Evolutionary conservation across 2,888 invertebrate species (phyloP).

Genomic region (Caenorhabditis sulstoni): DNA sequence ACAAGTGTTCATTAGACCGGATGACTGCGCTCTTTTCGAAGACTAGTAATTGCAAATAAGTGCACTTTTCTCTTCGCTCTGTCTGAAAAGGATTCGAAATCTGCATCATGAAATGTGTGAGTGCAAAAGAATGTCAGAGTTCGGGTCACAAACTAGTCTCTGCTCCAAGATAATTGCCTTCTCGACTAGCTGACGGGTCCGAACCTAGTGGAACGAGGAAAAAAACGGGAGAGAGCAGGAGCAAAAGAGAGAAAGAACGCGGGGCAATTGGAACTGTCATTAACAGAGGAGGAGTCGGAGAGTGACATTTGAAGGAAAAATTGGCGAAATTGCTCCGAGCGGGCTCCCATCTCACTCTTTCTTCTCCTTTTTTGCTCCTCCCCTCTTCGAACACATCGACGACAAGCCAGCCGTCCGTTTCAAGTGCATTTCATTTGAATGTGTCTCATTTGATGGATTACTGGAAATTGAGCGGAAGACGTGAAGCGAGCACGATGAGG

Average conservation of each 20-base stretch:
- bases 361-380: conserved; percentile 4
- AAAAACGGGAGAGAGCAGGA: conserved; percentile 1
- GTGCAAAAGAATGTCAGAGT: conserved; percentile 35
- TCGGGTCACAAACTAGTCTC: conserved; percentile 34
- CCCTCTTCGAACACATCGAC: conserved; percentile 19
- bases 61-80: conserved; percentile 6
- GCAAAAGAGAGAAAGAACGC: conserved; percentile 29
- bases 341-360: conserved; percentile 1
- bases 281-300: conserved; percentile 51
- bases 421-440: background rate
- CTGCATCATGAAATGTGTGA: background rate
- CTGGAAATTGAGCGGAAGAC: background rate
- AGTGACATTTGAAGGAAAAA: conserved; percentile 58
- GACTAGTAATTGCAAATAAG: background rate
- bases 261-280: conserved; percentile 53
- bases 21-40: background rate
- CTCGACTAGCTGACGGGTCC: conserved; percentile 19
- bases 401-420: conserved; percentile 9
- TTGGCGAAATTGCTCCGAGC: conserved; percentile 50
- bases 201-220: conserved; percentile 29
- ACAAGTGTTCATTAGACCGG: conserved; percentile 12
- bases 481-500: too few relatives aligned
- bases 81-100: background rate
- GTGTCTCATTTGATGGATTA: conserved; percentile 8
- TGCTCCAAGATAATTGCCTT: conserved; percentile 48